phyloP scores from a whole-genome alignment of 2,797 vertebrate genomes.

The Mionectes olivaceus region DNA sequence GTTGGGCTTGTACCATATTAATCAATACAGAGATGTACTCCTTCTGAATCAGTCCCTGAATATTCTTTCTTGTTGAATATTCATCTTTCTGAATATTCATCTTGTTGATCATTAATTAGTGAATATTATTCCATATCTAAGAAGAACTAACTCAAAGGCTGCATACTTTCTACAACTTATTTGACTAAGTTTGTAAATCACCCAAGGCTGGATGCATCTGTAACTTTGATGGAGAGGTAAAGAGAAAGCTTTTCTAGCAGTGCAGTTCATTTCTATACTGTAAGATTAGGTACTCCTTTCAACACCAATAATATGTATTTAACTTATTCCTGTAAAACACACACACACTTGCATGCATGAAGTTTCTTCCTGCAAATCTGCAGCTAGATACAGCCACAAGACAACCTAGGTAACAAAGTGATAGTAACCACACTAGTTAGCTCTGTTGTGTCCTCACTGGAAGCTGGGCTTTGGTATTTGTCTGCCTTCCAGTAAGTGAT shows the following conservation, averaged over 20 bases:
- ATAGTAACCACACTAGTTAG: background rate
- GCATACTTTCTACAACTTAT: background rate
- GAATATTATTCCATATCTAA: background rate
- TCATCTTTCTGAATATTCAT: background rate
- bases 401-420: background rate
- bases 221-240: background rate
- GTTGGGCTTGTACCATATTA: background rate
- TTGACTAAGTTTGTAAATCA: background rate
- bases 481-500: constrained; percentile 14
- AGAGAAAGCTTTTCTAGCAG: background rate
- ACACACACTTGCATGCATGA: background rate
- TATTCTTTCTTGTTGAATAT: background rate
- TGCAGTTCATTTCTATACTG: background rate
- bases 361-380: background rate
- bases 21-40: background rate
- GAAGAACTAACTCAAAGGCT: background rate
- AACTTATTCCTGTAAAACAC: background rate
- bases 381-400: background rate
- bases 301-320: background rate
- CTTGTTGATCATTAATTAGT: background rate
- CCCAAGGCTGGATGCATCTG: background rate
- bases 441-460: background rate
- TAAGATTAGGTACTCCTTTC: background rate
- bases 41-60: background rate
- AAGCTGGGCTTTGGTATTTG: background rate